Conservation (phyloP, 2,797 vertebrate genomes). For the Neoniphon sammara region DNA sequence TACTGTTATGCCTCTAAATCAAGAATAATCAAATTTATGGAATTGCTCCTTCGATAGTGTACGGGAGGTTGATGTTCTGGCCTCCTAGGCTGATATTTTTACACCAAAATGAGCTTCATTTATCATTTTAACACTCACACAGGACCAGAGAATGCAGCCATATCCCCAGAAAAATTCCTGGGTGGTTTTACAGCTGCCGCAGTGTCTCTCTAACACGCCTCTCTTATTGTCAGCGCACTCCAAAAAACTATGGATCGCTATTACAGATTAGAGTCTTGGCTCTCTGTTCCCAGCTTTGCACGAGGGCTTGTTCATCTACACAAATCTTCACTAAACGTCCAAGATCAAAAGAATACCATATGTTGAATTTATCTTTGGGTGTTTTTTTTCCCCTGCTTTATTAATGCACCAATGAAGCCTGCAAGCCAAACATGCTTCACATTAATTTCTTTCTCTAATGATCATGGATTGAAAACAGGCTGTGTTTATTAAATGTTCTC, state of each 20-base stretch:
- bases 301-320: neutral
- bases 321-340: constrained; percentile 15
- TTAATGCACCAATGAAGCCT: constrained; percentile 8
- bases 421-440: constrained; percentile 13
- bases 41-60: neutral
- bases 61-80: neutral
- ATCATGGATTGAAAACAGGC: constrained; percentile 26
- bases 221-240: neutral
- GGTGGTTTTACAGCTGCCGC: neutral
- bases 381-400: neutral
- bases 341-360: constrained; percentile 19
- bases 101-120: too few species aligned
- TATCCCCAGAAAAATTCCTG: neutral
- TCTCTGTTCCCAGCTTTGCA: neutral
- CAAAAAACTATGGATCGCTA: neutral
- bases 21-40: neutral
- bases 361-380: constrained; percentile 21
- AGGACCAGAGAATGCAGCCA: neutral
- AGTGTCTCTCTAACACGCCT: neutral
- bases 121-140: too few species aligned
- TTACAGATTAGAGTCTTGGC: neutral
- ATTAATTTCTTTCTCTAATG: constrained; percentile 17
- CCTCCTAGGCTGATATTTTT: too few species aligned
- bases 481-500: constrained; percentile 34
- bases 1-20: neutral